Evolutionary conservation across 2,888 invertebrate species (phyloP).

Genomic region (Pollenia angustigena): DNA sequence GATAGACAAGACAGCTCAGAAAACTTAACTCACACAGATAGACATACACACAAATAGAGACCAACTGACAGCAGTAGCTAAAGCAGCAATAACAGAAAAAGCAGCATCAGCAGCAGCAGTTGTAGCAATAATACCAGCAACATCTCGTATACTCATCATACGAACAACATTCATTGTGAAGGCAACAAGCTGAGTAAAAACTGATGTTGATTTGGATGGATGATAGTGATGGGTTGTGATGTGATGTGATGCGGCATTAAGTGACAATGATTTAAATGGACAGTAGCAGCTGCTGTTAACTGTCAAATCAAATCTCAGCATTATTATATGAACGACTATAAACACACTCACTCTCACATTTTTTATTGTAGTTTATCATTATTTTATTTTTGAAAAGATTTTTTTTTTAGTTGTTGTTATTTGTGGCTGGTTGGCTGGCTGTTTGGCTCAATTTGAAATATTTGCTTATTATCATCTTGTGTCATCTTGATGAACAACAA

Average conservation of each 20-base stretch:
- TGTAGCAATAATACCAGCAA: conserved; percentile 51
- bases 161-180: conserved; percentile 40
- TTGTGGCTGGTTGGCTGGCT: conserved; percentile 27
- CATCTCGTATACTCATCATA: conserved; percentile 42
- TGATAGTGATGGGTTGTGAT: conserved; percentile 72
- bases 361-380: conserved; percentile 13
- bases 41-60: conserved; percentile 12
- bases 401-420: conserved; percentile 9
- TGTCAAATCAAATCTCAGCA: conserved; percentile 71
- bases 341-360: conserved; percentile 38
- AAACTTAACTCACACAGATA: conserved; percentile 2
- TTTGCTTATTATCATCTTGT: conserved; percentile 70
- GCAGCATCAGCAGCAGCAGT: conserved; percentile 25
- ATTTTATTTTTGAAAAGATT: background rate
- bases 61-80: conserved; percentile 9
- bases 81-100: conserved; percentile 10
- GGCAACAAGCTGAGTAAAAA: conserved; percentile 56
- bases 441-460: conserved; percentile 53
- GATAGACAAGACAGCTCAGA: conserved; percentile 39
- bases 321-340: conserved; percentile 66
- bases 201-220: conserved; percentile 68
- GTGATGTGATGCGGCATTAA: conserved; percentile 74
- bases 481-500: conserved; percentile 64
- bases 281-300: conserved; percentile 74
- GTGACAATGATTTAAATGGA: conserved; percentile 75